Evolutionary conservation across 2,888 invertebrate species (phyloP), one percentile per base, ranked within the genome.

Genomic region (Chymomyza fuscimana): DNA sequence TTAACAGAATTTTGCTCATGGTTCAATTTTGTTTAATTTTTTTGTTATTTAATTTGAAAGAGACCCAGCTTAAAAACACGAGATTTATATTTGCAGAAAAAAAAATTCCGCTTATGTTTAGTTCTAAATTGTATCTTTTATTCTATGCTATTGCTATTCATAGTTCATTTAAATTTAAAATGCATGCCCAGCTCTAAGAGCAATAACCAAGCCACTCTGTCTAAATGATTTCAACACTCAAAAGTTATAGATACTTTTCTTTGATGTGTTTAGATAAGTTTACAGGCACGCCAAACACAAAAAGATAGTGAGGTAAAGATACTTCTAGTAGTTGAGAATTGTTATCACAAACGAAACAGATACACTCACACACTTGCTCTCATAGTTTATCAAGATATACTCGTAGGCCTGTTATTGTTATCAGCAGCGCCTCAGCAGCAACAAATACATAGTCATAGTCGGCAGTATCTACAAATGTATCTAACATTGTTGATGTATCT

Each of bases 391-490:
- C 40, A 46, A 12, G 40, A 46, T 46, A 46, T 12, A 4, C 10
- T 12, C 0, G 40, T 19, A 19, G 52, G 16, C 52, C 52, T 54
- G 52, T 54, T 19, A 15, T 54, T 19, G 52, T n/a, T 19, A 54
- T 54, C 52, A 54, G 19, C 52, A 54, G 19, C 52, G 52, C 52
- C 52, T n/a, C 52, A 16, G n/a, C 52, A 12, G 5, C 4, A 12
- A 6, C 51, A 19, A 19, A 19, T 19, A 19, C 19, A 19, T 19
- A 19, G 19, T n/a, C 15, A 51, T 1, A 54, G 16, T 19, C 10
- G 19, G 52, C 16, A 15, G 36, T 80, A 80, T 77, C 77, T 73
- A 61, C 58, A 69, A 78, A 73, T 80, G 81, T 73, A 70, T 77
- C 70, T 68, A 60, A 15, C 46, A 36, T 46, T 70, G 52, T 64